Conservation (phyloP, 2,113 vertebrate genomes). For the Saimiri boliviensis region DNA sequence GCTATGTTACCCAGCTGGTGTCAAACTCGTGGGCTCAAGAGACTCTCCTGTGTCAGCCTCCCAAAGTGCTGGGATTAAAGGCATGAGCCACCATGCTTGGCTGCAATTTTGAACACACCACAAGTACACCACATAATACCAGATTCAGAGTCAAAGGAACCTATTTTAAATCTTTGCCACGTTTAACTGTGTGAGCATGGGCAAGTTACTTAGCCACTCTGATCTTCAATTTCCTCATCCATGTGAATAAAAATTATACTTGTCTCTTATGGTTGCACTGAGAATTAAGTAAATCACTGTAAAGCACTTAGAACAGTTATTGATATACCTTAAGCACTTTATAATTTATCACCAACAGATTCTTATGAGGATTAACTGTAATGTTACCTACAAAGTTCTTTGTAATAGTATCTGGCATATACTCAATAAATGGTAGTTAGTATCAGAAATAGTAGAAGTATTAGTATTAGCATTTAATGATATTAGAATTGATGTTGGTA, state of each 20-base stretch:
- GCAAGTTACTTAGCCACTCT: background rate
- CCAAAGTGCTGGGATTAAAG: background rate
- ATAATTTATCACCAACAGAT: background rate
- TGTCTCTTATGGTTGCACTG: background rate
- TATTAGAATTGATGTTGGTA: background rate
- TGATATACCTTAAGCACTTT: background rate
- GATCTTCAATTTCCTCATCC: background rate
- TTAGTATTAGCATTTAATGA: background rate
- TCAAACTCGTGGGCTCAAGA: background rate
- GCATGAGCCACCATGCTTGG: background rate
- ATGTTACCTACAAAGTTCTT: conserved; percentile 31
- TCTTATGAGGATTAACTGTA: conserved; percentile 6
- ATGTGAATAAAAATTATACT: background rate
- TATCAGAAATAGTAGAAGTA: background rate
- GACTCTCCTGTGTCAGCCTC: background rate
- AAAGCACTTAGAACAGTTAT: background rate
- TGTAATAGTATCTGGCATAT: background rate
- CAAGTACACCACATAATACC: background rate
- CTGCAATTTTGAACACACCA: background rate
- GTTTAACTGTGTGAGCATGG: background rate
- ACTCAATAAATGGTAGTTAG: background rate
- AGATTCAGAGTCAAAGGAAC: background rate
- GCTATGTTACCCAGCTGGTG: background rate
- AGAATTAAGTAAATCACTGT: conserved; percentile 29
- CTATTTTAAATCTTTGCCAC: background rate